phyloP scores from a whole-genome alignment of 2,888 invertebrate genomes.

The Chrysotoxum bicinctum region DNA sequence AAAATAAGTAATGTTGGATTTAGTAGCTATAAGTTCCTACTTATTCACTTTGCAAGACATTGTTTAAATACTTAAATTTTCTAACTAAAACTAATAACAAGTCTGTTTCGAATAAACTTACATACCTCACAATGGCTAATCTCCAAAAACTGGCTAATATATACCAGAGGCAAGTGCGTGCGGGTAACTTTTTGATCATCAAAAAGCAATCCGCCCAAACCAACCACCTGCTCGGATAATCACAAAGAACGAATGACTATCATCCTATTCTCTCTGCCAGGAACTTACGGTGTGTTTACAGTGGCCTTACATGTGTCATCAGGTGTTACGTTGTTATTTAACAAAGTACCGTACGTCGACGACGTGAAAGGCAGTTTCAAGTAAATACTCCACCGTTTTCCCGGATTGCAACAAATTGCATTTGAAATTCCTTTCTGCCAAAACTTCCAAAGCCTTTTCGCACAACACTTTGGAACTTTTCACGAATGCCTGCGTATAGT shows the following conservation, averaged over 20 bases:
- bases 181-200: background rate
- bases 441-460: slow-evolving; percentile 18
- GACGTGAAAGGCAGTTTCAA: slow-evolving; percentile 12
- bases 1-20: too few species aligned
- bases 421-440: slow-evolving; percentile 49
- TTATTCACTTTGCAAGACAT: too few species aligned
- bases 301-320: slow-evolving; percentile 63
- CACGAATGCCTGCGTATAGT: slow-evolving; percentile 18
- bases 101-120: background rate
- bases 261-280: background rate
- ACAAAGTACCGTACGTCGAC: slow-evolving; percentile 9
- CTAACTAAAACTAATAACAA: too few species aligned
- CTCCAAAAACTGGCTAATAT: background rate
- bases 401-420: slow-evolving; percentile 42
- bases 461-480: slow-evolving; percentile 10
- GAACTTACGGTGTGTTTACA: slow-evolving; percentile 43
- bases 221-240: slow-evolving; percentile 23
- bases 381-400: background rate
- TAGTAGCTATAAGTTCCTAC: too few species aligned
- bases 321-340: slow-evolving; percentile 55
- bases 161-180: background rate
- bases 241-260: slow-evolving; percentile 28
- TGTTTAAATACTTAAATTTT: too few species aligned
- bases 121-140: slow-evolving; percentile 39
- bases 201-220: slow-evolving; percentile 2